Evolutionary conservation across 2,888 invertebrate species (phyloP).

Genomic region (Heliconius cydno): DNA sequence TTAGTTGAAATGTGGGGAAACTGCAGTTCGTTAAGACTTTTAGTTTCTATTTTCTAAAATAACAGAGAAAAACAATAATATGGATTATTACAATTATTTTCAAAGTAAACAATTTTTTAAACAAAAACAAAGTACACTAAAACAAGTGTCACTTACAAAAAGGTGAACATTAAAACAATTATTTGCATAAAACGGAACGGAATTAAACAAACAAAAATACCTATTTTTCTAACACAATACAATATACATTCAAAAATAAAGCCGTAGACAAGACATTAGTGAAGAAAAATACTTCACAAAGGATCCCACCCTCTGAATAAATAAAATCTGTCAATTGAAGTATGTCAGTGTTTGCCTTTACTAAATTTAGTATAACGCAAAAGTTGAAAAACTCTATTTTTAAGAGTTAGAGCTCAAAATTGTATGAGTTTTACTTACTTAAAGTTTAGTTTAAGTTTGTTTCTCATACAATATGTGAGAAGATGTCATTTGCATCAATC

Average conservation of each 20-base stretch:
- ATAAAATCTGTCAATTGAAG: constrained; percentile 74
- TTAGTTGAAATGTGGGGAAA: too few species aligned
- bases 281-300: constrained; percentile 53
- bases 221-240: constrained; percentile 19
- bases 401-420: constrained; percentile 31
- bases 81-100: background rate
- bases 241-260: constrained; percentile 18
- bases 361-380: constrained; percentile 9
- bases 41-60: background rate
- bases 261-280: constrained; percentile 53
- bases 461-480: constrained; percentile 56
- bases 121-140: background rate
- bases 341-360: constrained; percentile 60
- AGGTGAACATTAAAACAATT: constrained; percentile 2
- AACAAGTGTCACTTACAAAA: background rate
- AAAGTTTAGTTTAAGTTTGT: constrained; percentile 39
- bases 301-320: constrained; percentile 72
- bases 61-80: background rate
- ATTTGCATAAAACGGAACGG: background rate
- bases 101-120: background rate
- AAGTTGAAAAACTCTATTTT: constrained; percentile 25
- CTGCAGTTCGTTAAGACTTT: too few species aligned
- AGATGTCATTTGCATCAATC: constrained; percentile 79
- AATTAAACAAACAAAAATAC: constrained; percentile 2
- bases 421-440: background rate